These are phyloP conservation scores for Diglossa cyanea DNA, from an alignment of 2,797 vertebrate species.

Conservation along the genomic window DNA sequence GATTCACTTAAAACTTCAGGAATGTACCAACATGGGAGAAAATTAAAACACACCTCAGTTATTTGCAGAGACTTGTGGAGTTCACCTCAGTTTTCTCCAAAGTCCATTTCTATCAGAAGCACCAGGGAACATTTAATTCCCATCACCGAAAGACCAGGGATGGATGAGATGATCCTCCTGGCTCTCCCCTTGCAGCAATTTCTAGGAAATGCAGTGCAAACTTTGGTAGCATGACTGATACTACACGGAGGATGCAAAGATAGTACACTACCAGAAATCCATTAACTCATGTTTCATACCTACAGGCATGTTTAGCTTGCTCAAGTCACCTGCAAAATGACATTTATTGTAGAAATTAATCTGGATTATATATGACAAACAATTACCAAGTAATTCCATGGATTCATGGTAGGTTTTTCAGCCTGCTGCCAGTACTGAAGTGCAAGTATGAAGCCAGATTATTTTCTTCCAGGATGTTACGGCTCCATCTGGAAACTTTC, in stretches of 20 bases:
- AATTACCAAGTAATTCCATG: not conserved
- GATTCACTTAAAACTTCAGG: not conserved
- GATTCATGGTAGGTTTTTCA: not conserved
- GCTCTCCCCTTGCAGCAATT: not conserved
- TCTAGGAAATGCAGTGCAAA: not conserved
- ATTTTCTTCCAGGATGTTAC: not conserved
- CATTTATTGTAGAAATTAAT: not conserved
- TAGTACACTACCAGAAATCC: not conserved
- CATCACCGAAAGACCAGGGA: rapidly evolving
- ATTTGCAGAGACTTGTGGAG: not conserved
- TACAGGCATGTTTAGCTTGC: not conserved
- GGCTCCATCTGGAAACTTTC: not conserved
- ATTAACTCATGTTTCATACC: not conserved
- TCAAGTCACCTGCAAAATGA: not conserved
- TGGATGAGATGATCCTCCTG: not conserved
- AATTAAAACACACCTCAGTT: not conserved
- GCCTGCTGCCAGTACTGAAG: not conserved
- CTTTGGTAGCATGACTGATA: not conserved
- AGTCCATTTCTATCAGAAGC: not conserved
- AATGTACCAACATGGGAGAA: not conserved
- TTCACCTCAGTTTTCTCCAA: not conserved
- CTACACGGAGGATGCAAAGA: not conserved
- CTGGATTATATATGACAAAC: not conserved
- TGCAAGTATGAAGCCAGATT: not conserved
- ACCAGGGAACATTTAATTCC: not conserved